Evolutionary conservation across 2,113 vertebrate species (phyloP).

Genomic region (Alligator mississippiensis): DNA sequence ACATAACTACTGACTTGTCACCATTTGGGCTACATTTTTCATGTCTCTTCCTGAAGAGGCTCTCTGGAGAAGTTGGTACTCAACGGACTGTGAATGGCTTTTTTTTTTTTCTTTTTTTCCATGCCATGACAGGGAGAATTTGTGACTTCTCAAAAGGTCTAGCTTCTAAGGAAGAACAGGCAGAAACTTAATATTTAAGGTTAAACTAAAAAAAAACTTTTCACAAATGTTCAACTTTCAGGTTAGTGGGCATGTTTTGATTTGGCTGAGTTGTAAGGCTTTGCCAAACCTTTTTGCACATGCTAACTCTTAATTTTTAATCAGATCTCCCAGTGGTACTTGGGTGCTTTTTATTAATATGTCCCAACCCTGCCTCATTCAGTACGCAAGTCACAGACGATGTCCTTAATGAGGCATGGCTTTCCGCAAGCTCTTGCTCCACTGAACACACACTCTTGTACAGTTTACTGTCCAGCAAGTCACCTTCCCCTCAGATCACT

Average conservation of each 20-base stretch:
- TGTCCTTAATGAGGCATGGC: too few species aligned
- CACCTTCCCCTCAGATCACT: background rate
- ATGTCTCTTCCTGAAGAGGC: background rate
- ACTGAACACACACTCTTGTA: too few species aligned
- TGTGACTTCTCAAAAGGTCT: background rate
- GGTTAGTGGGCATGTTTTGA: background rate
- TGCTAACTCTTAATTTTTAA: background rate
- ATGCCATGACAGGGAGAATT: background rate
- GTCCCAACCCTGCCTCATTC: too few species aligned
- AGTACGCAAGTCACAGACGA: too few species aligned
- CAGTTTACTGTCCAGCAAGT: too few species aligned
- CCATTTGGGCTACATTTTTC: background rate
- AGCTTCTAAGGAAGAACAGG: background rate
- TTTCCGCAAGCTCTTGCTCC: too few species aligned
- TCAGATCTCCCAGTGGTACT: background rate
- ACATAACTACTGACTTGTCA: background rate
- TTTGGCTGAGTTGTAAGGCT: background rate
- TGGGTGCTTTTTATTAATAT: too few species aligned
- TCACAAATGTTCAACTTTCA: background rate
- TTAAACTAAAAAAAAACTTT: background rate
- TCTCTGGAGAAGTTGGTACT: background rate
- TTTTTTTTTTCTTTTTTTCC: background rate
- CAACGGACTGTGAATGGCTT: background rate
- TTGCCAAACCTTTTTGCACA: background rate
- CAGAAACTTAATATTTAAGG: too few species aligned